Base-by-base conservation (phyloP, 1,140 invertebrate species). In the Dendrolimus punctatus region DNA sequence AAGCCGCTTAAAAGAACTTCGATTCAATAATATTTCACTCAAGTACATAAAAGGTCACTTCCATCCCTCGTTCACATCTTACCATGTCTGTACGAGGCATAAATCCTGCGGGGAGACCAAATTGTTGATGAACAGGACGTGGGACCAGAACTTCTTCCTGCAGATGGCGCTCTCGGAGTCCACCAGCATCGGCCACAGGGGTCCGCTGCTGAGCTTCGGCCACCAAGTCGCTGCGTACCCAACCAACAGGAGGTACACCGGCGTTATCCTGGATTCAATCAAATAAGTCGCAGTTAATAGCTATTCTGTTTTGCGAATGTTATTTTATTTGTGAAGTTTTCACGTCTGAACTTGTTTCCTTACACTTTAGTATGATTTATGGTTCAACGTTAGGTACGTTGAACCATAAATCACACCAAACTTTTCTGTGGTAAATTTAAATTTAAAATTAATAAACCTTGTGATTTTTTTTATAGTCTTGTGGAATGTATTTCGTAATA, bases 51-150 rank as follows among this genome's bases (percentile, higher is more conserved):
- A 23, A 23, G 23, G 23, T 23, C 23, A 23, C 23, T 23, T 23
- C 1, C 23, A 23, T 23, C 23, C 23, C 23, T 23, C 23, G 3
- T 23, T 23, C 23, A n/a, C n/a, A 39, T 52, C 6, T 5, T 39
- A 76, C 78, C 76, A 81, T 0, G 76, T 68, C n/a, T 69, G 73
- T 6, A 76, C 45, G 45, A 82, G 53, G 51, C 76, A 78, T 23
- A 68, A 60, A 6, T 76, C 60, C 5, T 75, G 55, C 0, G 68
- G 46, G 6, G 65, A n/a, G 1, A 80, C 41, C 5, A 80, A 55
- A 62, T 92, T 93, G 62, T 91, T 90, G 0, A 92, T 57, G 56
- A 90, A 92, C 4, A 93, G 71, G 1, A 90, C 69, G 66, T 92
- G 92, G 4, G 88, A 76, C 91, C 91, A 92, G 90, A 92, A 92